phyloP scores from a whole-genome alignment of 2,797 vertebrate species.

The Peromyscus nudipes region DNA sequence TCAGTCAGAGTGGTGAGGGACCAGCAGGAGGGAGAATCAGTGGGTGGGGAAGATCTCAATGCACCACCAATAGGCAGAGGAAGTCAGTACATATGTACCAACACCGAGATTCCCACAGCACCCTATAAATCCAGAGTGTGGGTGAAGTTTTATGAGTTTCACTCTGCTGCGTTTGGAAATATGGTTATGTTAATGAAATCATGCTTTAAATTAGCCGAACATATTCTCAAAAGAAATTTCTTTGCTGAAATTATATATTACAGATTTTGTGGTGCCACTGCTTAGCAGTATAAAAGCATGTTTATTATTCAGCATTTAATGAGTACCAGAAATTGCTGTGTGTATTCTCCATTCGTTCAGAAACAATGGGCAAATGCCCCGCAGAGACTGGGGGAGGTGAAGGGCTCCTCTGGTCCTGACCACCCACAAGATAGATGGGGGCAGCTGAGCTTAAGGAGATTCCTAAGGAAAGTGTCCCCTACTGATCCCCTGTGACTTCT shows the following conservation, averaged over 20 bases:
- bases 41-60: background rate
- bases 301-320: conserved; percentile 82
- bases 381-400: background rate
- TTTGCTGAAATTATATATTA: conserved; percentile 79
- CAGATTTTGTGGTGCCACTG: conserved; percentile 76
- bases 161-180: conserved; percentile 69
- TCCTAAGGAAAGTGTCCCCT: background rate
- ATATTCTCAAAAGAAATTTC: conserved; percentile 81
- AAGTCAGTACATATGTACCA: background rate
- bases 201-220: conserved; percentile 83
- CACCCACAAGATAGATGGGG: background rate
- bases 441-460: background rate
- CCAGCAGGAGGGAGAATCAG: background rate
- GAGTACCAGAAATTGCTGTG: conserved; percentile 75
- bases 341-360: conserved; percentile 36
- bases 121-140: conserved; percentile 36
- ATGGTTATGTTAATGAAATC: conserved; percentile 80
- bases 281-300: conserved; percentile 75
- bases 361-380: conserved; percentile 62
- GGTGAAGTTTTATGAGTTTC: conserved; percentile 67
- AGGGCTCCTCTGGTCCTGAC: background rate
- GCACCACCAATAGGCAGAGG: background rate
- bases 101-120: background rate
- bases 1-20: background rate
- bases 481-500: background rate